phyloP scores from a whole-genome alignment of 2,888 invertebrate species.

The Drosophila testacea region DNA sequence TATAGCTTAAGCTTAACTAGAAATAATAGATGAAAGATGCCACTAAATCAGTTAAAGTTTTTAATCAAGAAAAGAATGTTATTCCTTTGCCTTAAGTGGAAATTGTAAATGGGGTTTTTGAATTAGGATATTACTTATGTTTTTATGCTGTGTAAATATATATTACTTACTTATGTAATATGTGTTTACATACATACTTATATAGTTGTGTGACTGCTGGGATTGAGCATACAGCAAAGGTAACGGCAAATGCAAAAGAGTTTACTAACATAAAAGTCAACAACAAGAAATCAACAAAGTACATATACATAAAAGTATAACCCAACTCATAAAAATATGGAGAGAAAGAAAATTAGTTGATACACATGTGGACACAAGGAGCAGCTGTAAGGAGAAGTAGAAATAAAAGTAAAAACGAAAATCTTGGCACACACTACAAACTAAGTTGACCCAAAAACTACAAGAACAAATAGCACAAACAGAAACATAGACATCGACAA shows the following conservation, averaged over 20 bases:
- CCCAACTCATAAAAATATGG: conserved; percentile 44
- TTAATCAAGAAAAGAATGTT: too few relatives aligned
- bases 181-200: background rate
- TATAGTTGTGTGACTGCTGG: background rate
- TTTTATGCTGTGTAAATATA: too few relatives aligned
- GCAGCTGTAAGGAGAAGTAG: background rate
- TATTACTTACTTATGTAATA: background rate
- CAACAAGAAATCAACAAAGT: conserved; percentile 65
- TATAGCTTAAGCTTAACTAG: background rate
- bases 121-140: too few relatives aligned
- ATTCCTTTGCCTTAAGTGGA: too few relatives aligned
- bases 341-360: conserved; percentile 48
- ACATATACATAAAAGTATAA: conserved; percentile 43
- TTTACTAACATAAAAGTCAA: conserved; percentile 67
- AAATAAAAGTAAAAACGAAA: conserved; percentile 51
- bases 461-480: conserved; percentile 65
- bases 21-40: too few relatives aligned
- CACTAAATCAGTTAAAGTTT: too few relatives aligned
- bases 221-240: background rate
- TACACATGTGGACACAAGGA: conserved; percentile 62
- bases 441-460: conserved; percentile 75
- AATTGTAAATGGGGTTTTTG: too few relatives aligned
- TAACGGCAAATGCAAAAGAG: conserved; percentile 15
- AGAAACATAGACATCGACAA: conserved; percentile 13
- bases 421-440: conserved; percentile 66